phyloP scores from a whole-genome alignment of 2,113 vertebrate genomes.

The Lepidothrix coronata region DNA sequence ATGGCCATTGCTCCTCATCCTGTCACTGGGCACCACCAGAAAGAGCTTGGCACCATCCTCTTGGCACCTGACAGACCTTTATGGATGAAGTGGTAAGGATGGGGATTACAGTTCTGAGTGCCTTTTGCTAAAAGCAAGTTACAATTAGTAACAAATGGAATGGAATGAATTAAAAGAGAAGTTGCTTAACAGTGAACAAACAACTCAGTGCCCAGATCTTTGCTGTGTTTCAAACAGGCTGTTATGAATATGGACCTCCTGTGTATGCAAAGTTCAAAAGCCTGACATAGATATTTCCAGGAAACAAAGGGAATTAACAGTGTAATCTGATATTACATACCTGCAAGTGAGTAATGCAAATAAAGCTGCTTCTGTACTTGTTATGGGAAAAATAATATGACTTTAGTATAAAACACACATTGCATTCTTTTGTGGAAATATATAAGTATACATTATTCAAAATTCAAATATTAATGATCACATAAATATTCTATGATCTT shows the following conservation, averaged over 20 bases:
- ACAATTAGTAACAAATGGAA: not conserved
- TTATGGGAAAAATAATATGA: not conserved
- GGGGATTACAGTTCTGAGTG: not conserved
- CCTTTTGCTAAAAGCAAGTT: not conserved
- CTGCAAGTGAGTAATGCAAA: constrained; percentile 8
- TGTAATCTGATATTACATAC: constrained; percentile 20
- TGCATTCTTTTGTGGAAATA: constrained; percentile 1
- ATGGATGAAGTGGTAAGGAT: not conserved
- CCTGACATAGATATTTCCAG: not conserved
- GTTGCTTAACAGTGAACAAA: not conserved
- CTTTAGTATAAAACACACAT: not conserved
- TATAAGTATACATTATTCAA: constrained; percentile 25
- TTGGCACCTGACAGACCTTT: not conserved
- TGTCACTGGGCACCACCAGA: not conserved
- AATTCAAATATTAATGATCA: constrained; percentile 52
- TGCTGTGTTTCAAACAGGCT: not conserved
- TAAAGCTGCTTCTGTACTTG: constrained; percentile 23
- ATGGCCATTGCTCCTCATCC: not conserved
- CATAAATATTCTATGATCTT: constrained; percentile 34
- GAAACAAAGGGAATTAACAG: not conserved
- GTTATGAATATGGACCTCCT: not conserved
- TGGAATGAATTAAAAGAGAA: not conserved
- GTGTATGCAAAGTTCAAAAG: not conserved
- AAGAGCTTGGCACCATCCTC: not conserved
- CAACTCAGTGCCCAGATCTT: not conserved